These are phyloP conservation scores for Microctenopoma stevenorrisi DNA, from an alignment of 2,797 vertebrate species.

Conservation along the genomic window DNA sequence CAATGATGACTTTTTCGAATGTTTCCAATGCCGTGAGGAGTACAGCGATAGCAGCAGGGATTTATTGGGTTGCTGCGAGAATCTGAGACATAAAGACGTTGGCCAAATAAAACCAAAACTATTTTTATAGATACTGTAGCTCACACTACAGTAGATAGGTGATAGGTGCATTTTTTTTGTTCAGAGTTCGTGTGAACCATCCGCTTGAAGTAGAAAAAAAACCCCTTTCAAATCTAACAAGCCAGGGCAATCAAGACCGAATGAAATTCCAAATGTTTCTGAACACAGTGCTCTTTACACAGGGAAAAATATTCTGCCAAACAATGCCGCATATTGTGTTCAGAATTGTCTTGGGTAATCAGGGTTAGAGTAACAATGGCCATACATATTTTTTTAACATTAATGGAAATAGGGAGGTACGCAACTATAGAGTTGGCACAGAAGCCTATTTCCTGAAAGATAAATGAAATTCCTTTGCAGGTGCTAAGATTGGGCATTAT, in stretches of 20 bases:
- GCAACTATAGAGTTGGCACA: constrained; percentile 1
- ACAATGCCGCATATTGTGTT: constrained; percentile 51
- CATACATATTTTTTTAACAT: constrained; percentile 39
- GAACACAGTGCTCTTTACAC: neutral
- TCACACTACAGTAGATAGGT: neutral
- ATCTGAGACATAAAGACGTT: neutral
- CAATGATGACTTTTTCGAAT: constrained; percentile 10
- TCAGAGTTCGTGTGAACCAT: neutral
- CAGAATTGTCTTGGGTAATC: constrained; percentile 22
- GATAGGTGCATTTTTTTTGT: neutral
- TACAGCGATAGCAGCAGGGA: too few species aligned
- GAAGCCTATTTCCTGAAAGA: constrained; percentile 29
- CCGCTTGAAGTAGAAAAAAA: neutral
- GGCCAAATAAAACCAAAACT: neutral
- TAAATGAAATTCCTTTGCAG: constrained; percentile 40
- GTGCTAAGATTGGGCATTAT: constrained; percentile 2
- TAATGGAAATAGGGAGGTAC: constrained; percentile 33
- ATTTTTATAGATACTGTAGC: neutral
- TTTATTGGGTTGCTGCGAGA: neutral
- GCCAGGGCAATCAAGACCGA: constrained; percentile 30
- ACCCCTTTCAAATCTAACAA: constrained; percentile 3
- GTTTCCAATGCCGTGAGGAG: constrained; percentile 4
- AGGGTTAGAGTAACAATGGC: constrained; percentile 53
- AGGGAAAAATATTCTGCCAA: constrained; percentile 36
- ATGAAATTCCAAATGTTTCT: constrained; percentile 17